These are phyloP conservation scores for Dryas iulia DNA, from an alignment of 1,140 invertebrate species.

Conservation along the genomic window DNA sequence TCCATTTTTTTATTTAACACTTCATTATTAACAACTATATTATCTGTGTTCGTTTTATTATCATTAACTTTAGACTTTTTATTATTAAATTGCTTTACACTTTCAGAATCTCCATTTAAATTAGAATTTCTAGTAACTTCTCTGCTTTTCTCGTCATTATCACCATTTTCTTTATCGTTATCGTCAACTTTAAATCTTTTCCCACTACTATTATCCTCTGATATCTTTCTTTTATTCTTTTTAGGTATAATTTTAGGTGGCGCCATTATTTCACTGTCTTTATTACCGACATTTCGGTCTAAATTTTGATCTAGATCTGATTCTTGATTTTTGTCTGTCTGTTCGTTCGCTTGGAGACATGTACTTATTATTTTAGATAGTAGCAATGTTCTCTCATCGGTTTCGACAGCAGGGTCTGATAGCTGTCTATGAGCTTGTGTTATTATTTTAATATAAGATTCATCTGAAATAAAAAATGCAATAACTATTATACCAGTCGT, in stretches of 20 bases:
- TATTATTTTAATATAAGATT: slow-evolving; percentile 54
- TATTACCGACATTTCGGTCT: slow-evolving; percentile 31
- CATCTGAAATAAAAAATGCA: slow-evolving; percentile 29
- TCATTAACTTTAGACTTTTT: background rate
- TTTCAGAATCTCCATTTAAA: background rate
- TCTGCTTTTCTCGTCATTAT: slow-evolving; percentile 7
- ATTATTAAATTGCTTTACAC: background rate
- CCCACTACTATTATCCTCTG: slow-evolving; percentile 15
- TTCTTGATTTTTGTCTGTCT: slow-evolving; percentile 34
- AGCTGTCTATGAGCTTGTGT: slow-evolving; percentile 48
- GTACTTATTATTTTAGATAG: slow-evolving; percentile 54
- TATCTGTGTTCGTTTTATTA: background rate
- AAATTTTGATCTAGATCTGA: slow-evolving; percentile 39
- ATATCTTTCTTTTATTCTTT: slow-evolving; percentile 17
- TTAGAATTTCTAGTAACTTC: slow-evolving; percentile 10
- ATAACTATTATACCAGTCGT: background rate
- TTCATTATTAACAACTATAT: background rate
- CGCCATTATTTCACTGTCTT: slow-evolving; percentile 55
- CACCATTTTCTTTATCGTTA: slow-evolving; percentile 8
- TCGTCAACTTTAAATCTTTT: slow-evolving; percentile 17
- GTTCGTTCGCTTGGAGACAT: slow-evolving; percentile 46
- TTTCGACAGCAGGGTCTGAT: slow-evolving; percentile 47
- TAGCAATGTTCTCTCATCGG: slow-evolving; percentile 53
- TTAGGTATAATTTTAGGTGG: slow-evolving; percentile 58
- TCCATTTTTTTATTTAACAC: background rate